Base-by-base conservation (phyloP, 2,888 invertebrate genomes). In the Penaeus monodon region DNA sequence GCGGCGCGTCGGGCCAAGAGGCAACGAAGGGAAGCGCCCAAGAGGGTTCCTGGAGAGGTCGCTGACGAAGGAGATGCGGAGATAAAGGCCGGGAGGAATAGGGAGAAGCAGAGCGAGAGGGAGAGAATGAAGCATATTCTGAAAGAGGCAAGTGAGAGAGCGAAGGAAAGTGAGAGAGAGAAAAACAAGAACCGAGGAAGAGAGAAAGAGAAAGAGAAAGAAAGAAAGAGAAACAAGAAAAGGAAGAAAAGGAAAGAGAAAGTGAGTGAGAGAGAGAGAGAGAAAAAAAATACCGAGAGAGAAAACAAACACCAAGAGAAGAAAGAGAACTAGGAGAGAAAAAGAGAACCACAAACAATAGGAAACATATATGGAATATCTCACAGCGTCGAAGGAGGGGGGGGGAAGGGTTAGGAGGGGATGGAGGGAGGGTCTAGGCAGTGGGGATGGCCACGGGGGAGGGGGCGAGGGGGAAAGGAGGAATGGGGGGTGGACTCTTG, bases 231-330 rank as follows among this genome's bases (percentile, higher is more conserved):
- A 44, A 6, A n/a, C n/a, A n/a, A n/a, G n/a, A n/a, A 38, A 6
- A 38, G 33, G 6, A 6, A 38, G 33, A 38, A 6, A 38, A 6
- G 6, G 33, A 38, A 6, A 38, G 33, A 38, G 33, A 38, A 6
- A 38, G 33, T 6, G 33, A 38, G 33, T 6, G 33, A 38, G 33
- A 33, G 33, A 38, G 33, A 4, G 33, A 38, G 33, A 38, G 33
- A 2, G 3, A 33, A 3, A 33, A 3, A 33, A 3, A 33, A 33
- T 3, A 3, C 1, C 1, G 33, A 33, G 33, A 33, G 33, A 33
- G 33, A 33, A 3, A 33, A 3, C 1, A 3, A 33, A 3, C 1
- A 3, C 1, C 2, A 33, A 3, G 3, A 3, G 3, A 33, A 1
- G 33, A 33, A 3, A 33, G 33, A 33, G 33, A 33, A 3, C 1